A percentile compares a stretch with the other conserved stretches of the same genome.
phyloP scores from a whole-genome alignment of 92 coral and sea anemone genomes.

The Zoanthus solanderi region DNA sequence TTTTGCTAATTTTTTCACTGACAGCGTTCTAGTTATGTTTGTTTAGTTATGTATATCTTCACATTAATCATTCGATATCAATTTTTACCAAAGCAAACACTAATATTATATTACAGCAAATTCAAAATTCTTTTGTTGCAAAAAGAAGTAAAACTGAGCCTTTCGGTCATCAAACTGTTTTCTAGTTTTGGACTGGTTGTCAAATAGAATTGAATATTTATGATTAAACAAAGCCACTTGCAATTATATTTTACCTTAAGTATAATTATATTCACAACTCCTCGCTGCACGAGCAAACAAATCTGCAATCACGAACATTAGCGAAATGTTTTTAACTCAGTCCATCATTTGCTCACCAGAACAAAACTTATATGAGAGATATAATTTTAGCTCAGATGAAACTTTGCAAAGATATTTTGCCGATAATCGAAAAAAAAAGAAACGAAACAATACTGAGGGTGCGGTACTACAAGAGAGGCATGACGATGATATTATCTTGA shows the following conservation, averaged over 20 bases:
- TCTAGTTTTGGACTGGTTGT: constrained; percentile 16
- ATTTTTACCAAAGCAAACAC: no score
- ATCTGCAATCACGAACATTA: no score
- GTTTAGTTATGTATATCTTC: no score
- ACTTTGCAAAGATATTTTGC: constrained; percentile 2
- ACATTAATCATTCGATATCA: no score
- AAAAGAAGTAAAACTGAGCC: no score
- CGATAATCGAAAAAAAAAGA: background rate
- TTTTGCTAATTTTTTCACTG: no score
- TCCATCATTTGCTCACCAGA: constrained; percentile 23
- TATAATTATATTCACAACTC: background rate
- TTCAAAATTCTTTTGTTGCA: no score
- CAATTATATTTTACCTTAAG: background rate
- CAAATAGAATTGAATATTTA: constrained; percentile 1
- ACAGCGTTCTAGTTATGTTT: no score
- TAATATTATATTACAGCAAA: no score
- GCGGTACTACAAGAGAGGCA: no score
- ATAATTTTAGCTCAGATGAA: constrained; percentile 2
- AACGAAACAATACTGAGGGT: background rate
- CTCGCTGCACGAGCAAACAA: background rate
- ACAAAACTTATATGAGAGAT: constrained; percentile 8
- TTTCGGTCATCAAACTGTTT: background rate
- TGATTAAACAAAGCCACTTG: constrained; percentile 16
- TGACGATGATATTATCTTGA: no score
- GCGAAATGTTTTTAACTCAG: background rate